Conservation (phyloP, 2,113 vertebrate species). For the Okapia johnstoni region DNA sequence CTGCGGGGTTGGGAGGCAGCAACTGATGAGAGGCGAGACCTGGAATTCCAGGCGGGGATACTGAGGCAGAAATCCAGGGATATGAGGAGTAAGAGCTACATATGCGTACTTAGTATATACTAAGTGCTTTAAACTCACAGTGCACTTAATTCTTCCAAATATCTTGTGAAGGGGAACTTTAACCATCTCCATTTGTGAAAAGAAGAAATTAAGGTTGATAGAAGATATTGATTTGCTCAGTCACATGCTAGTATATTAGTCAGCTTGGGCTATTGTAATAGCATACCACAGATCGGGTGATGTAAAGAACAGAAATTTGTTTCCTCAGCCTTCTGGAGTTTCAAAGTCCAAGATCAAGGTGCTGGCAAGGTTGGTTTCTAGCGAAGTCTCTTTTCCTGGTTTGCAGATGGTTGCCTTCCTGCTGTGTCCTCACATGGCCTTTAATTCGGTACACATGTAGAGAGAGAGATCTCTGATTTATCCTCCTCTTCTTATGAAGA, state of each 20-base stretch:
- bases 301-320: background rate
- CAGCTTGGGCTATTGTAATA: background rate
- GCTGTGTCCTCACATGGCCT: background rate
- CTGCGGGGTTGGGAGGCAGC: background rate
- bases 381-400: background rate
- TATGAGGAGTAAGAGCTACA: background rate
- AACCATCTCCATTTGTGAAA: background rate
- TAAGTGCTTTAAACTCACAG: background rate
- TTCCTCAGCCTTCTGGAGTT: background rate
- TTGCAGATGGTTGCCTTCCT: background rate
- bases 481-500: background rate
- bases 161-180: background rate
- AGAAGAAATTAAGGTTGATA: conserved; percentile 7
- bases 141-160: conserved; percentile 17
- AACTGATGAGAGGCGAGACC: background rate
- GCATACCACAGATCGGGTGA: background rate
- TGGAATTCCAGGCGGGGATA: background rate
- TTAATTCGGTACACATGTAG: background rate
- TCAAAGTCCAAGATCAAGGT: background rate
- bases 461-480: background rate
- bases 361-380: background rate
- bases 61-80: background rate
- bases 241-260: background rate
- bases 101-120: background rate
- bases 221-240: background rate